Conservation (phyloP, 2,888 invertebrate genomes). For the Homarus gammarus region DNA sequence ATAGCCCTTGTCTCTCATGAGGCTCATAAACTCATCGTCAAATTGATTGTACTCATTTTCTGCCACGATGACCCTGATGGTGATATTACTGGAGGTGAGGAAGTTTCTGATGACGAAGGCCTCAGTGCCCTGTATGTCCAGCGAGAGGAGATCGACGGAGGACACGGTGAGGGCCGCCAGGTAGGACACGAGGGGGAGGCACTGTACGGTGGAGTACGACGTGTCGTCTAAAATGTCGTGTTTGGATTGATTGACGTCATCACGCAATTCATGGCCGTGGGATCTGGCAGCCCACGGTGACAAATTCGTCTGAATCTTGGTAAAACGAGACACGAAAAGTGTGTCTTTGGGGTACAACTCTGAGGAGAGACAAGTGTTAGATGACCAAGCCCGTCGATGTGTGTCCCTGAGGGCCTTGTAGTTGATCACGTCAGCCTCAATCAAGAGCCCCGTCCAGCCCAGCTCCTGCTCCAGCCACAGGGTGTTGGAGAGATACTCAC, state of each 20-base stretch:
- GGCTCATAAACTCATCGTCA: not conserved
- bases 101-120: slow-evolving; percentile 13
- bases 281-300: slow-evolving; percentile 8
- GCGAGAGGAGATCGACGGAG: slow-evolving; percentile 43
- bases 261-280: slow-evolving; percentile 23
- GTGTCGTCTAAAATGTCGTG: slow-evolving; percentile 1
- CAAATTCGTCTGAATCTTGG: not conserved
- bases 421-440: slow-evolving; percentile 28
- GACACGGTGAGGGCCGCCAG: slow-evolving; percentile 48
- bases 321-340: slow-evolving; percentile 30
- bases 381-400: slow-evolving; percentile 36
- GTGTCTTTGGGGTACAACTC: slow-evolving; percentile 16
- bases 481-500: slow-evolving; percentile 49
- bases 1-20: slow-evolving; percentile 36
- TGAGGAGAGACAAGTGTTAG: slow-evolving; percentile 41
- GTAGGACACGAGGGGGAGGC: slow-evolving; percentile 52
- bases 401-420: slow-evolving; percentile 28
- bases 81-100: slow-evolving; percentile 6
- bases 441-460: slow-evolving; percentile 51
- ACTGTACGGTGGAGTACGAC: slow-evolving; percentile 23
- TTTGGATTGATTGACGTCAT: not conserved
- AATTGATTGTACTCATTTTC: slow-evolving; percentile 32
- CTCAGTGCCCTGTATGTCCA: slow-evolving; percentile 65
- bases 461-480: slow-evolving; percentile 52
- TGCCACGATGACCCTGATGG: slow-evolving; percentile 42